Conservation (phyloP, 2,888 invertebrate species). For the Atrina japonica region DNA sequence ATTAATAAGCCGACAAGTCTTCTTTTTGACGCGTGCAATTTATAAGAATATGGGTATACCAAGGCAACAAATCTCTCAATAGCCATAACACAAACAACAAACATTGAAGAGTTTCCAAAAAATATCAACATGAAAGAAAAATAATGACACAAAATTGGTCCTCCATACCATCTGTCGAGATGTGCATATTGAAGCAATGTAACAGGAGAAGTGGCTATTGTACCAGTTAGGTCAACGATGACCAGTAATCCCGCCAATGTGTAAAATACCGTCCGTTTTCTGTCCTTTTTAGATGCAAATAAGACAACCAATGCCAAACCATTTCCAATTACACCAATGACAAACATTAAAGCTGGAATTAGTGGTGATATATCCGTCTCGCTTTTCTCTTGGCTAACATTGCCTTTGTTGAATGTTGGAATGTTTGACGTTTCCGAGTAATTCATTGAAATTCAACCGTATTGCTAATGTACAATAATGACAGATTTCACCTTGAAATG, state of each 20-base stretch:
- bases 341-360: conserved; percentile 63
- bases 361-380: conserved; percentile 38
- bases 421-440: background rate
- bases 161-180: conserved; percentile 70
- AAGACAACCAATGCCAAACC: conserved; percentile 75
- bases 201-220: conserved; percentile 69
- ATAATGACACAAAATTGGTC: conserved; percentile 71
- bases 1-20: conserved; percentile 61
- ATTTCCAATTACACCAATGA: conserved; percentile 72
- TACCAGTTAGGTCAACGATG: conserved; percentile 76
- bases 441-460: background rate
- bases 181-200: conserved; percentile 63
- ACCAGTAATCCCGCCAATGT: conserved; percentile 75
- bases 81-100: conserved; percentile 78
- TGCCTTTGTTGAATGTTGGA: background rate
- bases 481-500: too few relatives aligned
- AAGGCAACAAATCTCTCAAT: conserved; percentile 78
- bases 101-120: conserved; percentile 74
- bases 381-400: background rate
- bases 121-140: conserved; percentile 77
- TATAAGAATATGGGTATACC: conserved; percentile 72
- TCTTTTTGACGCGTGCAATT: conserved; percentile 57
- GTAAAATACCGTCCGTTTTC: conserved; percentile 76
- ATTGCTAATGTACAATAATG: too few relatives aligned
- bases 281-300: conserved; percentile 64